phyloP scores from a whole-genome alignment of 1,140 invertebrate species.

The Gonatopus flavifemur region DNA sequence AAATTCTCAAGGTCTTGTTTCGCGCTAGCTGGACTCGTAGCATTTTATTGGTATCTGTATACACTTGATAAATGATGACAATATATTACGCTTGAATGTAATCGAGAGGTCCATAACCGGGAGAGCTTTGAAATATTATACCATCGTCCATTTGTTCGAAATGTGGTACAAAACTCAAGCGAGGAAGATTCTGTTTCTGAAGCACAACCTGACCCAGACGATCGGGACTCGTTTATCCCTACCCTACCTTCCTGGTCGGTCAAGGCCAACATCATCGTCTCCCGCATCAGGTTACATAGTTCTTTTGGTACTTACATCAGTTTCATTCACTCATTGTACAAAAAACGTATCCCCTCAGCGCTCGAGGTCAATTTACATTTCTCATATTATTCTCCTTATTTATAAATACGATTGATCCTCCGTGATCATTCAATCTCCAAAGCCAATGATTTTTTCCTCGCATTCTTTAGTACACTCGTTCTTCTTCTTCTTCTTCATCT shows the following conservation, averaged over 20 bases:
- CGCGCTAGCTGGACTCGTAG: too few relatives aligned
- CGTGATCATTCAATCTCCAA: too few relatives aligned
- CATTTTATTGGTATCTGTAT: too few relatives aligned
- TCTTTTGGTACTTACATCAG: slow-evolving; percentile 27
- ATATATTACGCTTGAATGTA: too few relatives aligned
- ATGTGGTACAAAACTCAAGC: slow-evolving; percentile 28
- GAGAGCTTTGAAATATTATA: slow-evolving; percentile 16
- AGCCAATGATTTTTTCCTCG: too few relatives aligned
- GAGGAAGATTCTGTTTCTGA: slow-evolving; percentile 23
- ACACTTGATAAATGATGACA: too few relatives aligned
- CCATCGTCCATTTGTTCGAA: slow-evolving; percentile 23
- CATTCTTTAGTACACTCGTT: too few relatives aligned
- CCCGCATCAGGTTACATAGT: slow-evolving; percentile 35
- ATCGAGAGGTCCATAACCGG: too few relatives aligned
- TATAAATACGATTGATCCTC: too few relatives aligned
- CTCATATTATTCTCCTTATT: too few relatives aligned
- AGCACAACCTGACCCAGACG: slow-evolving; percentile 34
- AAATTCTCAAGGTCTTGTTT: too few relatives aligned
- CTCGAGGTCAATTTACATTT: slow-evolving; percentile 17
- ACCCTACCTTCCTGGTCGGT: slow-evolving; percentile 40
- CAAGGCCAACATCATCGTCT: slow-evolving; percentile 47
- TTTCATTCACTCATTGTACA: slow-evolving; percentile 33
- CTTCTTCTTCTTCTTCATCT: too few relatives aligned
- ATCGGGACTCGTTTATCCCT: slow-evolving; percentile 36
- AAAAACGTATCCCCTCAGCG: slow-evolving; percentile 22